Percentiles rank a stretch among this genome's conserved stretches.
phyloP scores from a whole-genome alignment of 2,797 vertebrate genomes.

The Carcharodon carcharias region DNA sequence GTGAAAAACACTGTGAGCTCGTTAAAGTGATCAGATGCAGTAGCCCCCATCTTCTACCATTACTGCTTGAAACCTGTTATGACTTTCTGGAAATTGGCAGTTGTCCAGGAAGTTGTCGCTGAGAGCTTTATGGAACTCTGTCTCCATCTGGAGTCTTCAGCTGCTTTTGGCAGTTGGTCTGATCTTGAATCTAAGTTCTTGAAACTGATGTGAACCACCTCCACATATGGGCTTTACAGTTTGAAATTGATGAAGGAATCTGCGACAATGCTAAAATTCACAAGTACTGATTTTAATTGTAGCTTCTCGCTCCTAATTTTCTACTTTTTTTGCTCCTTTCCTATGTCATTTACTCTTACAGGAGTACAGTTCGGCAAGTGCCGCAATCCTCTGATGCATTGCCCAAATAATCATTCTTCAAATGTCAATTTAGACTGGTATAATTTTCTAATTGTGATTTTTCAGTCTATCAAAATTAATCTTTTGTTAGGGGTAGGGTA shows the following conservation, averaged over 20 bases:
- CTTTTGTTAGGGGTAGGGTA: not conserved
- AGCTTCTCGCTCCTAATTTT: not conserved
- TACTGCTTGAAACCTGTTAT: not conserved
- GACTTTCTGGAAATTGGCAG: not conserved
- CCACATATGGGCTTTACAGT: not conserved
- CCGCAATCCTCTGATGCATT: not conserved
- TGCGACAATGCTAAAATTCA: not conserved
- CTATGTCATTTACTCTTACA: not conserved
- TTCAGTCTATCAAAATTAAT: not conserved
- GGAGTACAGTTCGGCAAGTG: not conserved
- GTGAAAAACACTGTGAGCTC: not conserved
- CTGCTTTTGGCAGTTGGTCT: not conserved
- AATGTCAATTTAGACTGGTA: not conserved
- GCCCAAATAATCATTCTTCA: not conserved
- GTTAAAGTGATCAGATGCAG: slow-evolving; percentile 9
- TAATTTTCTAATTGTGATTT: not conserved
- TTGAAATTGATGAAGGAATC: not conserved
- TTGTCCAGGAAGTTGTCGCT: not conserved
- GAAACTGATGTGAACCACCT: not conserved
- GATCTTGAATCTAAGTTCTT: not conserved
- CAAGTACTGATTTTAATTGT: not conserved
- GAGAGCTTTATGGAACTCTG: not conserved
- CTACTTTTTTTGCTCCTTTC: not conserved
- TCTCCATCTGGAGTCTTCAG: slow-evolving; percentile 6
- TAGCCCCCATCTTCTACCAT: not conserved